Evolutionary conservation across 2,797 vertebrate genomes (phyloP).

Genomic region (Acanthurus leucopareius): DNA sequence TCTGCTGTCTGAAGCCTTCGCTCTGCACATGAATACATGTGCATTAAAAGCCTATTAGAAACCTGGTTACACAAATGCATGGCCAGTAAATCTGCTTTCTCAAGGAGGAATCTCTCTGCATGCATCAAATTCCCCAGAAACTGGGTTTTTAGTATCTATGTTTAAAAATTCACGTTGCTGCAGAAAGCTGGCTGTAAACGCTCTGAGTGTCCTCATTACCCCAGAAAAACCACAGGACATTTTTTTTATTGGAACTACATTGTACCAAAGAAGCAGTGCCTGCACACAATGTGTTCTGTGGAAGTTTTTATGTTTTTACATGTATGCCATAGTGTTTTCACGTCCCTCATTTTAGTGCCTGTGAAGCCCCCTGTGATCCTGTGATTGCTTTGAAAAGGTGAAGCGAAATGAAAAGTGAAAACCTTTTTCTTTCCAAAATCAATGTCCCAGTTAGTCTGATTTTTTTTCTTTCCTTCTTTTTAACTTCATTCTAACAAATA

Average conservation of each 20-base stretch:
- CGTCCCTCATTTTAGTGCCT: not conserved
- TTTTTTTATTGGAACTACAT: not conserved
- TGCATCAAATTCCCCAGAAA: not conserved
- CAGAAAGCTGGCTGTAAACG: conserved; percentile 1
- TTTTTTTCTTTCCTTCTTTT: not conserved
- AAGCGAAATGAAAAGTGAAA: conserved; percentile 17
- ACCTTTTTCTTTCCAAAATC: not conserved
- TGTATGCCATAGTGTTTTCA: not conserved
- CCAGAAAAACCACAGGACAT: not conserved
- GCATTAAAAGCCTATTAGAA: not conserved
- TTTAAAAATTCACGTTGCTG: not conserved
- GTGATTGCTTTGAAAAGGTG: not conserved
- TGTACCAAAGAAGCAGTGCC: not conserved
- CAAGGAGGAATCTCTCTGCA: not conserved
- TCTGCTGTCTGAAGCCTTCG: not conserved
- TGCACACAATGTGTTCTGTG: not conserved
- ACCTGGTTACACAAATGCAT: not conserved
- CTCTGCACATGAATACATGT: not conserved
- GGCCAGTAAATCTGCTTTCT: not conserved
- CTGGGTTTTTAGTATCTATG: not conserved
- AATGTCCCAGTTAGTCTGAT: no score
- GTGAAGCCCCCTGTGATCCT: not conserved
- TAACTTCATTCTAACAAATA: not conserved
- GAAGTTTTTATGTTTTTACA: not conserved
- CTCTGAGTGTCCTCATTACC: not conserved